A percentile compares a stretch with the other conserved stretches of the same genome.
phyloP scores from a whole-genome alignment of 2,888 invertebrate genomes.

The Oithona nana region DNA sequence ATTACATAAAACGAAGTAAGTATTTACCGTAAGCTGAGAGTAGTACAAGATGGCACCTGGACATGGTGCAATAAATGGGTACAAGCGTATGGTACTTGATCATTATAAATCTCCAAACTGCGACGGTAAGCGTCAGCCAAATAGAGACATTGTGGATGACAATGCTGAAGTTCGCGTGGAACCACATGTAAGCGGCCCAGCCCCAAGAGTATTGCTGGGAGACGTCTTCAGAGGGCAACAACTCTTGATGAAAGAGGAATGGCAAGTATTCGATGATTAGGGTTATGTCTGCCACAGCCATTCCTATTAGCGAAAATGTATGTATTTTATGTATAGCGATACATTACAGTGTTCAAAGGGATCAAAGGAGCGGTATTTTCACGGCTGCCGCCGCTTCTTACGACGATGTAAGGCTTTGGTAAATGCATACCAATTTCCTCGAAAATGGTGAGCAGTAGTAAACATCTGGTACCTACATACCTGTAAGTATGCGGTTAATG shows the following conservation, averaged over 20 bases:
- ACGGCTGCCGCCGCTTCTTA: too few species aligned
- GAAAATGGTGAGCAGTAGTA: neutral
- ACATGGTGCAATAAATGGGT: slow-evolving; percentile 13
- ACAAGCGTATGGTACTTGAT: slow-evolving; percentile 4
- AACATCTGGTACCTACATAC: slow-evolving; percentile 25
- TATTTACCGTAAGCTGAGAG: slow-evolving; percentile 12
- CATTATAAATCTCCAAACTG: slow-evolving; percentile 55
- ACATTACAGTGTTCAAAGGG: too few species aligned
- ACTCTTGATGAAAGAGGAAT: slow-evolving; percentile 58
- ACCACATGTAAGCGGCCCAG: slow-evolving; percentile 66
- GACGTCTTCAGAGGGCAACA: slow-evolving; percentile 27
- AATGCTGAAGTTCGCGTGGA: slow-evolving; percentile 75
- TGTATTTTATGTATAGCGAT: too few species aligned
- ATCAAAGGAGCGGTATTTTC: too few species aligned
- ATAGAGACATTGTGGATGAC: slow-evolving; percentile 75
- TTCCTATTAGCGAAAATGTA: too few species aligned
- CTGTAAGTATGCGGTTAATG: slow-evolving; percentile 75
- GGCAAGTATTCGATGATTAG: slow-evolving; percentile 84
- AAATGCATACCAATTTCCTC: too few species aligned
- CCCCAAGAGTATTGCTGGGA: slow-evolving; percentile 44
- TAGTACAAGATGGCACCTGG: slow-evolving; percentile 1
- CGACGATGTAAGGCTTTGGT: too few species aligned
- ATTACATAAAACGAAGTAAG: neutral
- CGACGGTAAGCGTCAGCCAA: slow-evolving; percentile 74
- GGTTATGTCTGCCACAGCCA: slow-evolving; percentile 78